These are phyloP conservation scores for Lates japonicus DNA, from an alignment of 2,797 vertebrate genomes.

Conservation along the genomic window DNA sequence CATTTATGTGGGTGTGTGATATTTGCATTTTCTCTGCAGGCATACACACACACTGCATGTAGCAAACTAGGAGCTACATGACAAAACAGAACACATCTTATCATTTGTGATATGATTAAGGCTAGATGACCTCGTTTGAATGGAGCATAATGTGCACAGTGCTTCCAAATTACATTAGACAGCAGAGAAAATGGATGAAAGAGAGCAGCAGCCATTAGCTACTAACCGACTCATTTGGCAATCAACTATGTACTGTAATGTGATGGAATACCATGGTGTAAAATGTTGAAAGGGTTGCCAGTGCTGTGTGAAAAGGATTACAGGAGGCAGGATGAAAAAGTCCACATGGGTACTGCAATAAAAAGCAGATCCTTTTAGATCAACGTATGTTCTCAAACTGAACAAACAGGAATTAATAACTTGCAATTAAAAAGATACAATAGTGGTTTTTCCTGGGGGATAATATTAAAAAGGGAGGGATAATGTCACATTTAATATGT, in stretches of 20 bases:
- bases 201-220: constrained; percentile 39
- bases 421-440: not conserved
- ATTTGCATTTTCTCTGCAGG: constrained; percentile 24
- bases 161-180: constrained; percentile 26
- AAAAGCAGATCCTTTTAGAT: not conserved
- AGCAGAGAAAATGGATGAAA: constrained; percentile 37
- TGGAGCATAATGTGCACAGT: constrained; percentile 17
- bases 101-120: constrained; percentile 24
- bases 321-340: constrained; percentile 1
- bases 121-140: constrained; percentile 14
- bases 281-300: constrained; percentile 30
- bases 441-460: not conserved
- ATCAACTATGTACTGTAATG: constrained; percentile 12
- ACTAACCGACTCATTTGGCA: constrained; percentile 19
- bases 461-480: not conserved
- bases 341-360: not conserved
- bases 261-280: constrained; percentile 26
- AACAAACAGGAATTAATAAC: not conserved
- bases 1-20: constrained; percentile 25
- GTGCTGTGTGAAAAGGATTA: not conserved
- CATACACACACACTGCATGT: not conserved
- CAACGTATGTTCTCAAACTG: not conserved
- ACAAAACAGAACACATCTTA: not conserved
- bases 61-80: not conserved
- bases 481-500: not conserved